Evolutionary conservation across 2,113 vertebrate genomes (phyloP), one percentile per base, ranked within the genome.

Genomic region (Melospiza melodia): DNA sequence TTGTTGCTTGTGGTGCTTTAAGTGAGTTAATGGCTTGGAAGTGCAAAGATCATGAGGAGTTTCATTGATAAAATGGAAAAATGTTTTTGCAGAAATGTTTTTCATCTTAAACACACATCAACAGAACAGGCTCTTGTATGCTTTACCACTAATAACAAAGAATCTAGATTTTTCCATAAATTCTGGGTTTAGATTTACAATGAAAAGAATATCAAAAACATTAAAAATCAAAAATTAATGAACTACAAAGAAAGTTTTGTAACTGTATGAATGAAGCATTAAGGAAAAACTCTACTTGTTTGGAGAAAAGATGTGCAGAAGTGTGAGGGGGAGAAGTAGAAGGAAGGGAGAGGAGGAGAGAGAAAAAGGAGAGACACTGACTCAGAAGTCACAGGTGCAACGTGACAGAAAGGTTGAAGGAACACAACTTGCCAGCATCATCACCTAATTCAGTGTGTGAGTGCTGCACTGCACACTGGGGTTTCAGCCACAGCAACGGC

Each of bases 171-270:
- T 55, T 80, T 68, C 66, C 61, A 37, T 35, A 59, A 43, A 89
- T 94, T 93, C 80, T 94, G 84, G 33, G 80, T 55, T 90, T 86
- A 94, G 43, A 37, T 68, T 67, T 80, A 92, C 62, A 95, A 87
- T 57, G 52, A 39, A 67, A 90, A 72, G 27, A 54, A 54, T 7
- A 54, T 30, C 4, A 77, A 15, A 23, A 93, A 79, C 28, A 48
- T 88, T 61, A 86, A 94, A 82, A n/a, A 28, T 37, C 22, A 92
- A 84, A 86, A 94, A 84, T 14, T 31, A 30, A 87, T 82, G 33
- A 52, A 65, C 55, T 87, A 57, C 18, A 76, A 77, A 39, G 21
- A 28, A 84, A 63, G 58, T 39, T 61, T 84, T 93, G 12, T 69
- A 75, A 84, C 6, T 33, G 4, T 21, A 61, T 43, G 44, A 62